Conservation (phyloP, 2,888 invertebrate genomes). For the Eutolmus rufibarbis region DNA sequence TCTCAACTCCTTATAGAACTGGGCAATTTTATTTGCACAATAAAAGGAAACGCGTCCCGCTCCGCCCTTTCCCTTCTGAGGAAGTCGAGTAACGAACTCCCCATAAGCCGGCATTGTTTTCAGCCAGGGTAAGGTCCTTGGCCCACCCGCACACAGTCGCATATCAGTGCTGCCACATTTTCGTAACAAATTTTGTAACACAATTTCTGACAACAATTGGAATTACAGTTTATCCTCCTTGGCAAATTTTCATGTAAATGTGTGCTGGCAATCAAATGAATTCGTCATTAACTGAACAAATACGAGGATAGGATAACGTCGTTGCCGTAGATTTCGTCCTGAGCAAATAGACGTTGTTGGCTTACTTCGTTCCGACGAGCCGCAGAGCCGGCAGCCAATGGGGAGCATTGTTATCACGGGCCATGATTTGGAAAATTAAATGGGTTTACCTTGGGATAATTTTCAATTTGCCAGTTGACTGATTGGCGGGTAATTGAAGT, state of each 20-base stretch:
- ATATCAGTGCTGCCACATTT: constrained; percentile 12
- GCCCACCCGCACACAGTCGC: background rate
- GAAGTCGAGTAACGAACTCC: constrained; percentile 45
- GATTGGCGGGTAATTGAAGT: constrained; percentile 30
- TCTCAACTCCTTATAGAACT: constrained; percentile 35
- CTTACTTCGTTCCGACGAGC: background rate
- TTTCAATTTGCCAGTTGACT: constrained; percentile 46
- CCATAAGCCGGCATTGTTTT: constrained; percentile 42
- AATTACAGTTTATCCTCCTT: constrained; percentile 43
- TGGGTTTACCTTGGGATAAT: constrained; percentile 46
- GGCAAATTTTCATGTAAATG: constrained; percentile 38
- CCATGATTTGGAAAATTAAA: constrained; percentile 39
- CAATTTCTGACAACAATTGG: constrained; percentile 47
- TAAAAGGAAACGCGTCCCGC: constrained; percentile 41
- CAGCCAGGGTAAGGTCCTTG: background rate
- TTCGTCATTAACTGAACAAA: constrained; percentile 47
- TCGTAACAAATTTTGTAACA: constrained; percentile 45
- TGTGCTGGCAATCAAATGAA: constrained; percentile 46
- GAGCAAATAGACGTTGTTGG: constrained; percentile 23
- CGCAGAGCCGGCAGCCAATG: background rate
- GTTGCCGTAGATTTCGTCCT: constrained; percentile 33
- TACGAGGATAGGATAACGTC: constrained; percentile 30
- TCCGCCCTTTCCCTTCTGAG: background rate
- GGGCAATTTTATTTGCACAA: constrained; percentile 46
- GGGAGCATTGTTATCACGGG: constrained; percentile 29